Base-by-base conservation (phyloP, 2,888 invertebrate species). In the Ecdyonurus torrentis region DNA sequence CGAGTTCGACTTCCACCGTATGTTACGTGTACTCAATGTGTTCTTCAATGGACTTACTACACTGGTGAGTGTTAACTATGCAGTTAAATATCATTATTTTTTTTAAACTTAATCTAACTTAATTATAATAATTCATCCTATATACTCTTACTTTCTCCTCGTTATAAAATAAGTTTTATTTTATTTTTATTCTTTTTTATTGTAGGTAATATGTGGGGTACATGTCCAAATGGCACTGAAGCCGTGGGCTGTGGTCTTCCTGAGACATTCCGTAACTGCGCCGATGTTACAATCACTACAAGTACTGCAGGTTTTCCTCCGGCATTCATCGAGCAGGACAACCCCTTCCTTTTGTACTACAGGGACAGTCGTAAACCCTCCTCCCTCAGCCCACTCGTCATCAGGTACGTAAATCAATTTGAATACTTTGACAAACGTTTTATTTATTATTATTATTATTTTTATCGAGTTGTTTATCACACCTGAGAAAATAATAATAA, bases 41-140 rank as follows among this genome's bases (percentile, higher is more conserved):
- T 94, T 2, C 73, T 94, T n/a, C 92, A 93, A 72, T 94, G 94
- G 94, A 91, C 86, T 64, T 94, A 93, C 73, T 88, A 86, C 68
- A 91, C 93, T 64, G 89, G 89, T 82, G 70, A n/a, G n/a, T n/a
- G n/a, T n/a, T 66, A 24, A 24, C 23, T 58, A 22, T 58, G 20
- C 18, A 19, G 20, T 24, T 7, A 50, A 18, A 59, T n/a, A n/a
- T n/a, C n/a, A n/a, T n/a, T n/a, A n/a, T n/a, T n/a, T n/a, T n/a
- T n/a, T n/a, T n/a, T n/a, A 2, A 15, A 18, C 23, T 18, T 60
- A 5, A 23, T 22, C 24, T n/a, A 23, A 58, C 15, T 3, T 23
- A 52, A 19, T 1, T 23, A 2, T 1, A 37, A 15, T 60, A 50
- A 50, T 20, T 50, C 2, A 5, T 10, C 15, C 18, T 19, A 15